A percentile compares a stretch with the other conserved stretches of the same genome.
These are phyloP conservation scores for Scaptomyza reducta DNA, from an alignment of 2,888 invertebrate species.

Conservation along the genomic window DNA sequence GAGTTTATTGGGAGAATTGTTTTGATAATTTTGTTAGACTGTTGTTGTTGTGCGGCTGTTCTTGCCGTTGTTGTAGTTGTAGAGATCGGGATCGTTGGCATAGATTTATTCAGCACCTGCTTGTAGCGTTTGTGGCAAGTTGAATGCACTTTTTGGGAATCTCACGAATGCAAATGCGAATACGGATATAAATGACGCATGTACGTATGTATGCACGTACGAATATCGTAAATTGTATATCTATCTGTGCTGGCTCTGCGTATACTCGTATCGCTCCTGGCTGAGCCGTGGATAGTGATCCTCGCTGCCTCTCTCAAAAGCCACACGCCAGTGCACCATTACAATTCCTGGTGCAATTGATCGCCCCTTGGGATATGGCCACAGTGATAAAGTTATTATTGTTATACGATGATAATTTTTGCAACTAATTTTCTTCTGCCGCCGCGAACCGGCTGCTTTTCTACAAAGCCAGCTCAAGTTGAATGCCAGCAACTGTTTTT, in stretches of 20 bases:
- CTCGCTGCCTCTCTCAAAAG: conserved; percentile 53
- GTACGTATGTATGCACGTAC: neutral
- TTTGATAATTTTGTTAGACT: neutral
- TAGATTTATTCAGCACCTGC: conserved; percentile 7
- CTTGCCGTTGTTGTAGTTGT: neutral
- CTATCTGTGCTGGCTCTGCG: conserved; percentile 65
- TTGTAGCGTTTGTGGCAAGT: conserved; percentile 49
- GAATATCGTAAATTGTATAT: neutral
- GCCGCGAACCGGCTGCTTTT: conserved; percentile 8
- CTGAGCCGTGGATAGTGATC: conserved; percentile 40
- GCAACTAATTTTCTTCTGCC: conserved; percentile 1
- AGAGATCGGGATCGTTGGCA: conserved; percentile 47
- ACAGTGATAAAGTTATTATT: conserved; percentile 7
- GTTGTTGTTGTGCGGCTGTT: neutral
- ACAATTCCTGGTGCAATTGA: conserved; percentile 43
- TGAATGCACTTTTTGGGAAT: conserved; percentile 60
- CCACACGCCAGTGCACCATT: conserved; percentile 56
- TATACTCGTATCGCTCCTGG: conserved; percentile 66
- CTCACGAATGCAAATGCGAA: neutral
- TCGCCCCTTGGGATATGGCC: conserved; percentile 1
- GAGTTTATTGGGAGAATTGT: neutral
- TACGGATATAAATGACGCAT: conserved; percentile 1
- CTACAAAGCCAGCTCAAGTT: conserved; percentile 22
- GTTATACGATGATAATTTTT: neutral
- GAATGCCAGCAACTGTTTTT: conserved; percentile 13